Percentiles rank a stretch among this genome's conserved stretches.
Conservation (phyloP, 1,140 invertebrate species). For the Alviniconcha marisindica region DNA sequence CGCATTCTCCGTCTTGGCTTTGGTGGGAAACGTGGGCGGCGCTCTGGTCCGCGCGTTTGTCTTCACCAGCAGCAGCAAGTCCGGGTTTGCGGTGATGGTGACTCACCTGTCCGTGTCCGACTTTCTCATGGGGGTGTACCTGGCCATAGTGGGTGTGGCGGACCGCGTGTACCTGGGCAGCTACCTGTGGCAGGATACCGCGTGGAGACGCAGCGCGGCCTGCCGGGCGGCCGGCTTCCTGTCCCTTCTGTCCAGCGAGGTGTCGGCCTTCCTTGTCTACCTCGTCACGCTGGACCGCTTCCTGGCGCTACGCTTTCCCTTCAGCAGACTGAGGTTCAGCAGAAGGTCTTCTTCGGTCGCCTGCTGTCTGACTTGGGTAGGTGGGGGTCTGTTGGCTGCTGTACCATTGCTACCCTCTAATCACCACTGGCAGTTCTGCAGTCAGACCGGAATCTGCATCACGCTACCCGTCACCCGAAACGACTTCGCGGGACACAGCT, state of each 20-base stretch:
- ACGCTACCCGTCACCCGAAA: background rate
- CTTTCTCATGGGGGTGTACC: conserved; percentile 20
- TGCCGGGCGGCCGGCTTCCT: conserved; percentile 18
- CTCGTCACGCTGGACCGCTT: conserved; percentile 18
- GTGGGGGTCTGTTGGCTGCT: background rate
- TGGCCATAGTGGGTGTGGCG: conserved; percentile 1
- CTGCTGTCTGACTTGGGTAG: background rate
- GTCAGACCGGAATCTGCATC: background rate
- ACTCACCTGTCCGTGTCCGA: background rate
- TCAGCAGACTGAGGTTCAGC: background rate
- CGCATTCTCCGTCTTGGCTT: conserved; percentile 46
- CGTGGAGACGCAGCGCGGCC: background rate
- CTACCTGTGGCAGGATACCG: conserved; percentile 4
- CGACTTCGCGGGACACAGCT: background rate
- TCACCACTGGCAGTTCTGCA: background rate
- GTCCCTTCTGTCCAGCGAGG: conserved; percentile 22
- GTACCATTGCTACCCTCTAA: background rate
- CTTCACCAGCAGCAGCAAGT: background rate
- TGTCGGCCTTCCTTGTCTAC: conserved; percentile 24
- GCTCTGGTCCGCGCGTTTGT: background rate
- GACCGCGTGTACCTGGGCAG: background rate
- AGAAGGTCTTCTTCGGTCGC: background rate
- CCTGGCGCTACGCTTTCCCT: background rate
- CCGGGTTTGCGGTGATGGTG: background rate
- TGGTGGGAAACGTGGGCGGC: conserved; percentile 49